Percentiles rank a stretch among this genome's conserved stretches.
These are phyloP conservation scores for Antedon mediterranea DNA, from an alignment of 53 echinoderm and acorn worm species.

Conservation along the genomic window DNA sequence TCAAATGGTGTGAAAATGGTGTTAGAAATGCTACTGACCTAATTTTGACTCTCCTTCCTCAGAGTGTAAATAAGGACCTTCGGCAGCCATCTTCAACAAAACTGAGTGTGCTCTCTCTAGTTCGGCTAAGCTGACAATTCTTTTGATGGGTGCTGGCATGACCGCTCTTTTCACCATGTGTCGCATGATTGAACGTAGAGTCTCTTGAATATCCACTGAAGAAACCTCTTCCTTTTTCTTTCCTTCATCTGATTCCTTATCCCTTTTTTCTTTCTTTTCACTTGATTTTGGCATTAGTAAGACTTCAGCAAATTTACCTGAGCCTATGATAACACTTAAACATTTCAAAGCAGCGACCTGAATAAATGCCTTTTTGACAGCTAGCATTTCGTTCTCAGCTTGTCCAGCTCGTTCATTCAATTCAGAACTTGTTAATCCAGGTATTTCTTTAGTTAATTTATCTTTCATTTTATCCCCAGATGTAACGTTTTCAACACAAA, in stretches of 20 bases:
- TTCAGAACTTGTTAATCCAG: neutral
- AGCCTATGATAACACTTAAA: conserved; percentile 68
- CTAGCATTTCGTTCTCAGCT: conserved; percentile 18
- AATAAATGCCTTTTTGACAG: conserved; percentile 39
- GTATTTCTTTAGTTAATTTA: neutral
- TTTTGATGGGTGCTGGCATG: conserved; percentile 81
- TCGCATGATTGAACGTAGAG: conserved; percentile 70
- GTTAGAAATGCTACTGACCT: conserved; percentile 16
- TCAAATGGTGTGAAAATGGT: neutral
- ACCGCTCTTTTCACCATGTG: conserved; percentile 92
- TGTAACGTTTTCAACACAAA: neutral
- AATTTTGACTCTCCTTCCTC: conserved; percentile 15
- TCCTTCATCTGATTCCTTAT: neutral
- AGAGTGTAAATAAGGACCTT: conserved; percentile 47
- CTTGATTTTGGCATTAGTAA: conserved; percentile 67
- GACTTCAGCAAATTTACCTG: conserved; percentile 81
- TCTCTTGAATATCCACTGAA: conserved; percentile 30
- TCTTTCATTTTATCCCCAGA: neutral
- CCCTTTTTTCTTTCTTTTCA: conserved; percentile 21
- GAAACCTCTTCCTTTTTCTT: conserved; percentile 2
- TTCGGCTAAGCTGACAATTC: conserved; percentile 63
- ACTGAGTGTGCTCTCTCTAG: conserved; percentile 93
- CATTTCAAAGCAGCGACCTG: conserved; percentile 78
- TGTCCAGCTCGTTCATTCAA: neutral
- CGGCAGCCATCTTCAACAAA: conserved; percentile 71